Evolutionary conservation across 64 coral and sea anemone genomes (phyloP).

Genomic region (Dendronephthya gigantea): DNA sequence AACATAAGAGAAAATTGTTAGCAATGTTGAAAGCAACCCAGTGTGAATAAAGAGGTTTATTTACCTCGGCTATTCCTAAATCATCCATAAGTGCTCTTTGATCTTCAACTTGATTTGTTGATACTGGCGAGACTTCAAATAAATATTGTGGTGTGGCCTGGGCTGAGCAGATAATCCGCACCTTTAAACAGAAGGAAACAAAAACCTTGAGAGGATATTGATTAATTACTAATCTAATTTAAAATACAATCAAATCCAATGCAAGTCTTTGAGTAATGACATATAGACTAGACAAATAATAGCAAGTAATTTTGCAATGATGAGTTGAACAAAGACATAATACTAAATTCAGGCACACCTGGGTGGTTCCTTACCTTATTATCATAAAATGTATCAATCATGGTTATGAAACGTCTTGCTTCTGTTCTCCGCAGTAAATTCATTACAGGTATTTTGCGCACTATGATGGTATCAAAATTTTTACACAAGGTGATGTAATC

Average conservation of each 20-base stretch:
- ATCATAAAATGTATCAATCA: slow-evolving; percentile 91
- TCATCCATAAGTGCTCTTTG: slow-evolving; percentile 58
- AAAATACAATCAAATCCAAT: too few relatives aligned
- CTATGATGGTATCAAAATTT: slow-evolving; percentile 75
- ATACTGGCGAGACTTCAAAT: slow-evolving; percentile 62
- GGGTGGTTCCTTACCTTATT: slow-evolving; percentile 60
- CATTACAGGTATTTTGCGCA: slow-evolving; percentile 80
- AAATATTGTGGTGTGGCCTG: slow-evolving; percentile 40
- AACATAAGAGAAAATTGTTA: neutral
- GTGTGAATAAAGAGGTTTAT: neutral
- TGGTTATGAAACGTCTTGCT: slow-evolving; percentile 76
- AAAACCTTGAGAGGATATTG: too few relatives aligned
- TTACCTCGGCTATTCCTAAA: slow-evolving; percentile 51
- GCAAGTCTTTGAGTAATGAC: too few relatives aligned
- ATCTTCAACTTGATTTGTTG: neutral
- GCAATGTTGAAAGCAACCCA: neutral
- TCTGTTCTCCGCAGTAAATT: slow-evolving; percentile 60
- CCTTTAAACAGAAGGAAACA: neutral
- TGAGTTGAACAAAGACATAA: too few relatives aligned
- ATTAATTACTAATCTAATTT: too few relatives aligned
- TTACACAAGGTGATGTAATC: slow-evolving; percentile 82
- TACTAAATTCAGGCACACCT: too few relatives aligned
- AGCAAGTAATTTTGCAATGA: too few relatives aligned
- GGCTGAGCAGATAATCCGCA: slow-evolving; percentile 82
- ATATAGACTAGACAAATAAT: too few relatives aligned